Base-by-base conservation (phyloP, 2,113 vertebrate genomes). In the Synodontis membranacea region DNA sequence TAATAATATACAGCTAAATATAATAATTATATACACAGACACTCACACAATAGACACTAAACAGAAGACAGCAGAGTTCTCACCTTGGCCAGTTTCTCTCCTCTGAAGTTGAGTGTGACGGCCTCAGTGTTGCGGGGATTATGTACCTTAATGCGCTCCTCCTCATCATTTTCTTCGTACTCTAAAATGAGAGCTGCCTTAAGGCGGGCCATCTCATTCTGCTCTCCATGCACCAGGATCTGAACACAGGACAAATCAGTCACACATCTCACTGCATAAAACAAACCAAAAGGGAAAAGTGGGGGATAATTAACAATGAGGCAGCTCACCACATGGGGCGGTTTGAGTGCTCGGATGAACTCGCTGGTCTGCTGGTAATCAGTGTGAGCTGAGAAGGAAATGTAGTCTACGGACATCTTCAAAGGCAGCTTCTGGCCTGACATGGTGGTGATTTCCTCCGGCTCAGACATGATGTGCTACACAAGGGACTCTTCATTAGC, bases 371-470 rank as follows among this genome's bases (percentile, higher is more conserved):
- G 98, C 91, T 99, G 98, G 93, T 99, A 99, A 93, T 99, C 97
- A 1, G 98, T 99, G 92, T 99, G 98, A 88, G 98, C 98, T 3
- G 98, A 99, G 94, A 99, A 99, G 91, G 97, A 99, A 92, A 99
- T 99, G 94, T 99, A 99, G 93, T 99, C 98, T 91, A 99, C 98
- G 0, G 98, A 99, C 98, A 99, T 99, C 94, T 99, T 99, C 92
- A 99, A 92, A n/a, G 96, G 98, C 21, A 99, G 94, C 89, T 99
- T 99, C 92, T 99, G 98, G 37, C 98, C 98, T 2, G 98, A 98
- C 98, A 99, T 99, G 82, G 98, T 99, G 72, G 97, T 97, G 92
- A 99, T 99, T 93, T 99, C 98, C 93, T 99, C 98, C 0, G 98
- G 98, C 88, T 99, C 98, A 17, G 98, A 99, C 98, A 99, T 99